Percentiles rank a stretch among this genome's conserved stretches.
Evolutionary conservation across 2,888 invertebrate species (phyloP).

Genomic region (Drosophila merina): DNA sequence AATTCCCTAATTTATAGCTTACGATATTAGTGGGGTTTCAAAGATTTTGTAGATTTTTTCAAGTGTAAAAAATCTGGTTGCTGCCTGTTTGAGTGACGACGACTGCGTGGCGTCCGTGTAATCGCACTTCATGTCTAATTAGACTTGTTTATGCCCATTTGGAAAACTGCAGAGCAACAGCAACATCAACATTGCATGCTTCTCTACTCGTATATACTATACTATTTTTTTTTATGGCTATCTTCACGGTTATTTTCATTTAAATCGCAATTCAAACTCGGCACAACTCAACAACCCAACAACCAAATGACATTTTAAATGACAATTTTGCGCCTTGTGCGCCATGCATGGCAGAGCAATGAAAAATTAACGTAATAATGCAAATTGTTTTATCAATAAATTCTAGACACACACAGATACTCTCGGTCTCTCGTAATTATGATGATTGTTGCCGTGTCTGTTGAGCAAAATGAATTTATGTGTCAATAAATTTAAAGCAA

Average conservation of each 20-base stretch:
- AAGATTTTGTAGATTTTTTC: background rate
- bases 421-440: constrained; percentile 44
- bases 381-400: constrained; percentile 78
- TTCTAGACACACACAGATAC: constrained; percentile 63
- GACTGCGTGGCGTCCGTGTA: constrained; percentile 72
- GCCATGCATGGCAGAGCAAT: constrained; percentile 44
- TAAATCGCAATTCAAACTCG: constrained; percentile 71
- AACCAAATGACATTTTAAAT: constrained; percentile 73
- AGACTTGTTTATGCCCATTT: constrained; percentile 81
- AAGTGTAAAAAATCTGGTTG: constrained; percentile 23
- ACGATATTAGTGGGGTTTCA: background rate
- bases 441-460: constrained; percentile 45
- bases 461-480: constrained; percentile 72
- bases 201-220: constrained; percentile 18
- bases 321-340: constrained; percentile 74
- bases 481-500: constrained; percentile 78
- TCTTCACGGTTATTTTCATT: constrained; percentile 80
- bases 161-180: constrained; percentile 56
- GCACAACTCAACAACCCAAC: constrained; percentile 42
- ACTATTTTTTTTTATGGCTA: constrained; percentile 65
- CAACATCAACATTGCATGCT: constrained; percentile 33
- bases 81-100: constrained; percentile 45
- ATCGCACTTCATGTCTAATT: constrained; percentile 81
- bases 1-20: background rate
- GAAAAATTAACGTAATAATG: constrained; percentile 74